Evolutionary conservation across 1,140 invertebrate genomes (phyloP), one percentile per base, ranked within the genome.

Genomic region (Drosophila prosaltans): DNA sequence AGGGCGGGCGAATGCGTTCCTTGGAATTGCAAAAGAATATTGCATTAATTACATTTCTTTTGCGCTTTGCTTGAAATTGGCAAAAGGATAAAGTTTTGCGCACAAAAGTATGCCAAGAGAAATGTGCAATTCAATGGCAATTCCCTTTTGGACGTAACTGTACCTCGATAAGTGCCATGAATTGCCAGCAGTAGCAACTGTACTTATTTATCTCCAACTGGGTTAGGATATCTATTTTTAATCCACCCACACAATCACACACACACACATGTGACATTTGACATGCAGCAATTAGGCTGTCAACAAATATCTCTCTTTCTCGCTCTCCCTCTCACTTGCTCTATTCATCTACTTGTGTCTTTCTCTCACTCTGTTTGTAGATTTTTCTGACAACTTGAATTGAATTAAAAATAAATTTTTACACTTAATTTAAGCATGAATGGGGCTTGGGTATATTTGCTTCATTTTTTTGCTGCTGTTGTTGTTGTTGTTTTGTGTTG

Each of bases 331-430:
- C 26, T 55, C 10, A 41, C 30, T 64, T 28, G 60, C 26, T 36
- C 26, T 57, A 30, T 65, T 21, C 2, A 30, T 36, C 1, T 36
- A 36, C 6, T 36, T 36, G 6, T 5, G 32, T 45, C 65, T 65
- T 51, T 43, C 40, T 67, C 45, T 69, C 65, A 54, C 45, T 63
- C 65, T 54, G 32, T 48, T 54, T 45, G 26, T 48, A 55, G 67
- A 57, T 55, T 36, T 58, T 69, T 45, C 16, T 70, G 40, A 71
- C 48, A 66, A 28, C 45, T 61, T 63, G 59, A 69, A 78, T 72
- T 82, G 61, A 72, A 70, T 82, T 78, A 78, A 84, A 85, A 90
- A 78, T 68, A 80, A 68, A 90, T 75, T 80, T 74, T 24, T 80
- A 82, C 65, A 69, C 85, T 67, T 80, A 70, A 79, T 73, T 74